Evolutionary conservation across 2,797 vertebrate genomes (phyloP), one percentile per base, ranked within the genome.

Genomic region (Sebastes dallii): DNA sequence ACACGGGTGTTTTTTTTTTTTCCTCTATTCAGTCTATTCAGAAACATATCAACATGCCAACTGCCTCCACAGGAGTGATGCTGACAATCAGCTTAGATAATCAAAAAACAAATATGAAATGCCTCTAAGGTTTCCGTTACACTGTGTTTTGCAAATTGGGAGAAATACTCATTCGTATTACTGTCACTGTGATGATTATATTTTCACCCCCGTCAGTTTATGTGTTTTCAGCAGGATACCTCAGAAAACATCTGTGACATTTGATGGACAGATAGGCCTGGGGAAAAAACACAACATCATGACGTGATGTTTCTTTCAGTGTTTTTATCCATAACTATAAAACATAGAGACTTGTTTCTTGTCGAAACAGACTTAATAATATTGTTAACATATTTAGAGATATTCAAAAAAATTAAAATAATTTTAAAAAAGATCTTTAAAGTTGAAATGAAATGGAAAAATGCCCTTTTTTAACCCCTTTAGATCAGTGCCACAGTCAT

Each of bases 51-150:
- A 81, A 75, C 72, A 56, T 24, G 67, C 81, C 85, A 77, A 32
- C 75, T 22, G 72, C 78, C 83, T 81, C 72, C 72, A 24, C 69
- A 12, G 66, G 42, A 76, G 66, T 32, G 22, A 81, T 69, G 69
- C 77, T 55, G 83, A 86, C 89, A 83, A 86, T 92, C 89, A 75
- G 80, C 55, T 18, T 7, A 75, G 77, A 88, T 75, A 72, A 87
- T 88, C 84, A 72, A 32, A 88, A 76, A 55, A 73, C 73, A 74
- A 87, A 91, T 55, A 25, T 27, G 67, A 75, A 77, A 80, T 29
- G 52, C 66, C 62, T 81, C 39, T 1, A 5, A 66, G 62, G 18
- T 61, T 71, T 77, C 36, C 3, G 12, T 56, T 67, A 9, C 22
- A 7, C 14, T 42, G 25, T 39, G 22, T 36, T 72, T 70, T 70